Conservation (phyloP, 2,113 vertebrate genomes). For the Equus przewalskii region DNA sequence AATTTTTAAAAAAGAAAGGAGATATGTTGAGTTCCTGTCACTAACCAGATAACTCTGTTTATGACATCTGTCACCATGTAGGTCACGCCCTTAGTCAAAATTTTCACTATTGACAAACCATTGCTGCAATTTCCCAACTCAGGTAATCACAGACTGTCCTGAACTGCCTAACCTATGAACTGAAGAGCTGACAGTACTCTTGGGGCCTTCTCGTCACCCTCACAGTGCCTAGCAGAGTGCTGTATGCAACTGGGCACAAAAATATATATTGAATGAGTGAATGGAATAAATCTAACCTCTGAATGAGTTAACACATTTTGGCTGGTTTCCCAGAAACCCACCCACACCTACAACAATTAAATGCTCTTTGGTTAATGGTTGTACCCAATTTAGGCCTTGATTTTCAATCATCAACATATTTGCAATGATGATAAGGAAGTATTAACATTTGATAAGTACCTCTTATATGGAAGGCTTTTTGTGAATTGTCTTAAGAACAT, state of each 20-base stretch:
- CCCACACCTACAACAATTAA: slow-evolving; percentile 7
- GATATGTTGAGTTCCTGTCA: not conserved
- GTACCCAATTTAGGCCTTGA: not conserved
- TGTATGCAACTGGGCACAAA: not conserved
- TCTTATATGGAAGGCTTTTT: not conserved
- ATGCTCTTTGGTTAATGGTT: not conserved
- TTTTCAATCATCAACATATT: slow-evolving; percentile 3
- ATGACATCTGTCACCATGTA: not conserved
- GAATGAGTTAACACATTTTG: not conserved
- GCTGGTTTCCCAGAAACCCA: slow-evolving; percentile 36
- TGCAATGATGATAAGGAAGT: slow-evolving; percentile 10
- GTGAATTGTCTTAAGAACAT: not conserved
- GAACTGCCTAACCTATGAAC: not conserved
- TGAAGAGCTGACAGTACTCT: not conserved
- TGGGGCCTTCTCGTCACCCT: not conserved
- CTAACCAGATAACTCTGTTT: not conserved
- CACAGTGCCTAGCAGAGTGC: not conserved
- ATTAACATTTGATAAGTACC: not conserved
- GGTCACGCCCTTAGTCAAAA: not conserved
- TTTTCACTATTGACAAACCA: not conserved
- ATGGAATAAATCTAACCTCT: not conserved
- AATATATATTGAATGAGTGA: not conserved
- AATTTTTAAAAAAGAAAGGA: not conserved
- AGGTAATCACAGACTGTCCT: not conserved
- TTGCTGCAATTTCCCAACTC: not conserved